Conservation (phyloP, 2,113 vertebrate species). For the Eurystomus gularis region DNA sequence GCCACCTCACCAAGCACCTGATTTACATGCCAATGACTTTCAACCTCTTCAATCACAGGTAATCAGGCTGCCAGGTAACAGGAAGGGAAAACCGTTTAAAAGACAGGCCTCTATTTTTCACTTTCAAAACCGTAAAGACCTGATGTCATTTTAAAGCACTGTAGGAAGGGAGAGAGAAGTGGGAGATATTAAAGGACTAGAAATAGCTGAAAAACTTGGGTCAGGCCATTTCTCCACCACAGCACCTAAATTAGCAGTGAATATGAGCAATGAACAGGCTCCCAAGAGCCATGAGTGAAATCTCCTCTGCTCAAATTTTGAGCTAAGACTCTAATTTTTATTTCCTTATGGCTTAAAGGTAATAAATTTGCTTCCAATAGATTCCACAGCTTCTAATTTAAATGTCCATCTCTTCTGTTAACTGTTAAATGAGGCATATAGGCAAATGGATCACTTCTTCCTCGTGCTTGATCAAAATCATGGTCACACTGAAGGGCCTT, state of each 20-base stretch:
- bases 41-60: neutral
- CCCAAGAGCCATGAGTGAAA: rapidly evolving
- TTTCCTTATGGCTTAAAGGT: neutral
- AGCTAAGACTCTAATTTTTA: neutral
- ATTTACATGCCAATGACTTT: neutral
- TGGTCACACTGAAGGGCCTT: neutral
- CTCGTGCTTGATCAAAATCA: neutral
- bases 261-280: neutral
- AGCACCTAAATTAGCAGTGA: neutral
- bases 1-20: neutral
- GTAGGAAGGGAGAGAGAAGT: neutral
- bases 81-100: neutral
- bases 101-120: neutral
- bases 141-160: neutral
- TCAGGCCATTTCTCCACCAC: neutral
- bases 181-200: neutral
- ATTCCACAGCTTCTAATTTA: neutral
- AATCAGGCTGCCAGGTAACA: neutral
- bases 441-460: neutral
- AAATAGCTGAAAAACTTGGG: neutral
- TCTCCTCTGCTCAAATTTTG: neutral
- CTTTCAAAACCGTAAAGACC: neutral
- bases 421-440: neutral
- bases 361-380: neutral
- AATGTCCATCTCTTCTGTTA: neutral